These are phyloP conservation scores for Odocoileus virginianus DNA, from an alignment of 2,113 vertebrate species.

Conservation along the genomic window DNA sequence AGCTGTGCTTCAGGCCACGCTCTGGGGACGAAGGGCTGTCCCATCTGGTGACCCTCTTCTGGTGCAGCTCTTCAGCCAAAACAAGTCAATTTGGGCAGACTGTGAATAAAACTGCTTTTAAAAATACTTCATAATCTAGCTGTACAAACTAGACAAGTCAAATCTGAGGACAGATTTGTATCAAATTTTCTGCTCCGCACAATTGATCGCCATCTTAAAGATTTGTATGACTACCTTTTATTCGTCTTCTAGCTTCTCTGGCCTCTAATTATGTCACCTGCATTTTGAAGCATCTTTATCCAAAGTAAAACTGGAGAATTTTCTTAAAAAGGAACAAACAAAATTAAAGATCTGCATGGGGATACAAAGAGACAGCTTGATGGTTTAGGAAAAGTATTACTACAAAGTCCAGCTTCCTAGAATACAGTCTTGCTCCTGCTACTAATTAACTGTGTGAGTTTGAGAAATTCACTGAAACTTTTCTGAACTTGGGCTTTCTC, in stretches of 20 bases:
- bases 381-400: neutral
- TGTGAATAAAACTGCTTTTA: slow-evolving; percentile 22
- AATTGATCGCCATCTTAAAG: neutral
- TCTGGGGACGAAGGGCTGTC: neutral
- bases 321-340: neutral
- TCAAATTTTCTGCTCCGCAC: neutral
- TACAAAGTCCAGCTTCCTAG: neutral
- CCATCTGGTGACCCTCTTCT: slow-evolving; percentile 34
- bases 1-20: neutral
- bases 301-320: neutral
- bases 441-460: neutral
- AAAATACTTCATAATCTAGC: slow-evolving; percentile 15
- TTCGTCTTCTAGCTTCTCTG: neutral
- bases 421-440: neutral
- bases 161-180: neutral
- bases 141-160: neutral
- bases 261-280: neutral
- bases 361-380: neutral
- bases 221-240: neutral
- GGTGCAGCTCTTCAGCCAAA: neutral
- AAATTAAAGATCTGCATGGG: neutral
- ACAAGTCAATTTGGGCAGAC: neutral
- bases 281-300: neutral
- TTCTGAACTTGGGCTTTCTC: neutral
- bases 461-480: neutral